Evolutionary conservation across 2,888 invertebrate species (phyloP), one percentile per base, ranked within the genome.

Genomic region (Crossocerus cetratus): DNA sequence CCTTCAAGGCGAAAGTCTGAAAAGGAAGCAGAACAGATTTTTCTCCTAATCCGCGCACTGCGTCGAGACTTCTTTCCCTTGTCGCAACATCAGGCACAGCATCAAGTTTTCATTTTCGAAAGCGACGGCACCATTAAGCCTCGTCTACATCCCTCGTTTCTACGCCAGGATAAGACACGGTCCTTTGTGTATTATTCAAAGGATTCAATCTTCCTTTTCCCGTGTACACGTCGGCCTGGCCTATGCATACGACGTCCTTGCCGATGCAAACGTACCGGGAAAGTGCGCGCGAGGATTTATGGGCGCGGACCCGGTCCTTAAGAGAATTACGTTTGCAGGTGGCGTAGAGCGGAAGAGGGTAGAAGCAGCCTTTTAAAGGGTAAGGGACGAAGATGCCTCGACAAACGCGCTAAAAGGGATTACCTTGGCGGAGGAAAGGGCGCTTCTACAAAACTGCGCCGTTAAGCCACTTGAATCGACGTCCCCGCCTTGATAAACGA

Each of bases 261-360:
- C 13, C 43, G 62, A 70, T 78, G 64, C 74, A 70, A 82, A 72
- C 66, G 64, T 67, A 72, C 69, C 63, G 57, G 44, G 63, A 21
- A 13, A 20, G 49, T 63, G 44, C 44, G 55, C 5, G 32, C 22
- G 22, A 43, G 81, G 77, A 83, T 83, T 83, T 83, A 83, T 78
- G 75, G 67, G 58, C 66, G 66, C 22, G 56, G 70, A 63, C 69
- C n/a, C n/a, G 72, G 71, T 80, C 73, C 71, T 77, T 77, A 78
- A 80, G 69, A 78, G 82, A 83, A 83, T 83, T 80, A 83, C 76
- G 74, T 83, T 75, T 62, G 67, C 77, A 83, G 74, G 80, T 83
- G 72, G 69, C 65, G 63, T 62, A 53, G 60, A 72, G 44, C 14
- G 67, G 18, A 75, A 58, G 70, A 61, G 61, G 62, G 59, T 68